Evolutionary conservation across 1,140 invertebrate species (phyloP), one percentile per base, ranked within the genome.

Genomic region (Nymphalis io): DNA sequence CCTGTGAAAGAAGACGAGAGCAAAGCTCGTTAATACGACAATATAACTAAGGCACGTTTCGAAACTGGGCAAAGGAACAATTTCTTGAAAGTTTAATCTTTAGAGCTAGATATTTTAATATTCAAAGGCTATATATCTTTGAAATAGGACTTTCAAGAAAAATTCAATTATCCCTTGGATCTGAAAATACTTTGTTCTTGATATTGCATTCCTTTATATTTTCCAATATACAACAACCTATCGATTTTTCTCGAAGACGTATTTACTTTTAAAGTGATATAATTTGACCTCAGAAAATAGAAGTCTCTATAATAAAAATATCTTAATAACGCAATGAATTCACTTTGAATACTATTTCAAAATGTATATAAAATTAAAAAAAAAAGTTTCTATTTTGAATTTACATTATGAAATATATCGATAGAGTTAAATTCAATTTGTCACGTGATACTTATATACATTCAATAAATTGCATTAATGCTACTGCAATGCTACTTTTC

Each of bases 161-260:
- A 55, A 27, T 55, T 55, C 51, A 55, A 55, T 55, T 55, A 55
- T 27, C 51, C 51, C 51, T 55, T 55, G 27, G 51, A 55, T 23
- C 51, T 55, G 21, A 12, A 11, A 55, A n/a, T 55, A 55, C 51
- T 55, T 23, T 55, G 51, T 55, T 55, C 51, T 21, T 27, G 51
- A 55, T 55, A 55, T 55, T 55, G 15, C 20, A 23, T 23, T 23
- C 51, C 12, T 23, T 3, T 51, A 55, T 1, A 1, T 15, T 55
- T 55, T 55, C 20, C 23, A 23, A 27, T 55, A 55, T 27, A 55
- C 20, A 18, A 55, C 27, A n/a, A 11, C 6, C 13, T 55, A 23
- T 55, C 23, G 20, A 27, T 55, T 55, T 55, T 27, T 21, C 0
- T 44, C 1, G 12, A 44, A 3, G 40, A n/a, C 12, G 13, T 0